Percentiles rank a stretch among this genome's conserved stretches.
Evolutionary conservation across 2,888 invertebrate species (phyloP).

Genomic region (Caenorhabditis virilis): DNA sequence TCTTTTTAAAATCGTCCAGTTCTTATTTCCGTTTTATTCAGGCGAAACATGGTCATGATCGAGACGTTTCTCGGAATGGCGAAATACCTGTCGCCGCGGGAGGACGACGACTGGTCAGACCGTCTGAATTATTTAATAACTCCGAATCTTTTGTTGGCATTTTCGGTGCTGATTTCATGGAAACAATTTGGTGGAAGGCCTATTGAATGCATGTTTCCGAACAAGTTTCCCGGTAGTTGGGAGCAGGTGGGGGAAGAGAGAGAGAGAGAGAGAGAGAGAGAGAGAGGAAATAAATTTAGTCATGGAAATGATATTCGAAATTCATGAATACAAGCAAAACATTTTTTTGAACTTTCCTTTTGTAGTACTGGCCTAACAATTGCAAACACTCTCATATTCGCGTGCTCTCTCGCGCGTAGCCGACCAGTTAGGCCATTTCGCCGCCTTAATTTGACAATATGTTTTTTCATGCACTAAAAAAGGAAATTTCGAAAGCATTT

Average conservation of each 20-base stretch:
- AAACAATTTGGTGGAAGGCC: slow-evolving; percentile 59
- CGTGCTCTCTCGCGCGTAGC: no score
- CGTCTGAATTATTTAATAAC: slow-evolving; percentile 64
- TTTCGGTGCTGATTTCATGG: slow-evolving; percentile 64
- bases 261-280: background rate
- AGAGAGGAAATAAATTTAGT: no score
- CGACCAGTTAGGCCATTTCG: no score
- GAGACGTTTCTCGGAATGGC: slow-evolving; percentile 65
- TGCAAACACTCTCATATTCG: no score
- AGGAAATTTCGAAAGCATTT: no score
- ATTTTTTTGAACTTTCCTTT: no score
- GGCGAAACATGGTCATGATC: slow-evolving; percentile 65
- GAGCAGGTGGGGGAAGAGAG: slow-evolving; percentile 54
- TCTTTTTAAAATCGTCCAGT: background rate
- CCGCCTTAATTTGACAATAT: no score
- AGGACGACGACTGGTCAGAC: slow-evolving; percentile 63
- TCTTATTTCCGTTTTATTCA: background rate
- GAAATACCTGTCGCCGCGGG: slow-evolving; percentile 59
- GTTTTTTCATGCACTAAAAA: no score
- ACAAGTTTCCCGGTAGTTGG: slow-evolving; percentile 66
- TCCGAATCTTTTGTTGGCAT: slow-evolving; percentile 65
- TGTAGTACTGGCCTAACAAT: no score
- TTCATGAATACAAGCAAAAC: no score
- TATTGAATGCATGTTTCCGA: slow-evolving; percentile 67
- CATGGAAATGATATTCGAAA: no score